Conservation (phyloP, 2,113 vertebrate species). For the Hemiprocne comata region DNA sequence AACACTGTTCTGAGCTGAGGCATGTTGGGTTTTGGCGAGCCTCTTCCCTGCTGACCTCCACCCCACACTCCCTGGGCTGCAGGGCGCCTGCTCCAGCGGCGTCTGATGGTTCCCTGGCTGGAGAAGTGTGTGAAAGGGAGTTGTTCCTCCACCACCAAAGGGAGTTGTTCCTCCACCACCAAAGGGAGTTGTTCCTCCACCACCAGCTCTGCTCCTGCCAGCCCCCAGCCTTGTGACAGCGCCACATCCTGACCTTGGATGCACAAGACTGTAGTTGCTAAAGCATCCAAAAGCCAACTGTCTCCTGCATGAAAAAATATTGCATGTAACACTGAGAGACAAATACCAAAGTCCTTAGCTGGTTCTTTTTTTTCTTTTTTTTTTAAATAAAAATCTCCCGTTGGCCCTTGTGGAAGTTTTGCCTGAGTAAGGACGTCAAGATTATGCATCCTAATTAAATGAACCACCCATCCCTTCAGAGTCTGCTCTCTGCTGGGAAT, state of each 20-base stretch:
- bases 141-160: background rate
- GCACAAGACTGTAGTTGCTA: background rate
- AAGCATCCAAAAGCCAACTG: background rate
- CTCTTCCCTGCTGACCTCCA: slow-evolving; percentile 3
- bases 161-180: too few species aligned
- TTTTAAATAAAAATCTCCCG: background rate
- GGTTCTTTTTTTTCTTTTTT: background rate
- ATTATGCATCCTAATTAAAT: slow-evolving; percentile 61
- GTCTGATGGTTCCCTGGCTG: background rate
- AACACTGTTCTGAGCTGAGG: background rate
- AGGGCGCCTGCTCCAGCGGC: background rate
- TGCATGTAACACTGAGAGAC: background rate
- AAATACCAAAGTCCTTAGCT: slow-evolving; percentile 50
- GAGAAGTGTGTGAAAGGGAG: slow-evolving; percentile 9
- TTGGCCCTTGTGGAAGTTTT: slow-evolving; percentile 56
- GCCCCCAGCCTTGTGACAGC: background rate
- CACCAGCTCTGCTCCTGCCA: background rate
- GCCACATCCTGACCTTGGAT: background rate
- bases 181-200: background rate
- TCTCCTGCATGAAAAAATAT: slow-evolving; percentile 23
- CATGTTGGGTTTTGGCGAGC: background rate
- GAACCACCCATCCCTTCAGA: slow-evolving; percentile 64
- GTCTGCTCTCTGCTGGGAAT: slow-evolving; percentile 58
- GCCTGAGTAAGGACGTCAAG: slow-evolving; percentile 53
- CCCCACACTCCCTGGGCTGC: background rate